Conservation (phyloP, 2,113 vertebrate genomes). For the Brienomyrus brachyistius region DNA sequence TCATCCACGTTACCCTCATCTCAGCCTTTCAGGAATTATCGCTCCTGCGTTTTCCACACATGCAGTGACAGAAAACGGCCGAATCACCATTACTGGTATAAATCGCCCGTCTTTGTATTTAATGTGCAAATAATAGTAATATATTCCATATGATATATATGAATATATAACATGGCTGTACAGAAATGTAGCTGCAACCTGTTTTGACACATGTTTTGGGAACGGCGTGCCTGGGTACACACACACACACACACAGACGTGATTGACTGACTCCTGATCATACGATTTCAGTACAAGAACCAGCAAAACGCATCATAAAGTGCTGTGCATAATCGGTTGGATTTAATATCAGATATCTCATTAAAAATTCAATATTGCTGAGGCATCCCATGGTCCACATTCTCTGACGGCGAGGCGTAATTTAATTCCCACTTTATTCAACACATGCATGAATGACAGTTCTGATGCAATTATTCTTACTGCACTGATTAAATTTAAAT, state of each 20-base stretch:
- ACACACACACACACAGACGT: neutral
- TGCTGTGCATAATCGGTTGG: neutral
- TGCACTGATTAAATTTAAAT: conserved; percentile 11
- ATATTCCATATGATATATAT: neutral
- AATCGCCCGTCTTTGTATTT: neutral
- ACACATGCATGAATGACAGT: conserved; percentile 3
- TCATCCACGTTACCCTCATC: neutral
- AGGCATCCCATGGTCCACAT: neutral
- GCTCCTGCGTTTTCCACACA: neutral
- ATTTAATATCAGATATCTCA: conserved; percentile 9
- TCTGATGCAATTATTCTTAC: neutral
- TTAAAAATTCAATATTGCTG: conserved; percentile 13
- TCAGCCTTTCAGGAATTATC: neutral
- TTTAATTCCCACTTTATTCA: conserved; percentile 11
- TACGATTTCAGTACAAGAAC: neutral
- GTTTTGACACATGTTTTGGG: neutral
- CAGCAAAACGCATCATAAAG: neutral
- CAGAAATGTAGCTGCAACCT: neutral
- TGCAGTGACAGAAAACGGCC: neutral
- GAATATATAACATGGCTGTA: neutral
- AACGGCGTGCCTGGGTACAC: neutral
- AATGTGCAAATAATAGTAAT: neutral
- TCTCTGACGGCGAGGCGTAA: neutral
- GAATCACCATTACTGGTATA: neutral
- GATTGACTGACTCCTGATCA: neutral